Evolutionary conservation across 2,113 vertebrate genomes (phyloP).

Genomic region (Phoxinus phoxinus): DNA sequence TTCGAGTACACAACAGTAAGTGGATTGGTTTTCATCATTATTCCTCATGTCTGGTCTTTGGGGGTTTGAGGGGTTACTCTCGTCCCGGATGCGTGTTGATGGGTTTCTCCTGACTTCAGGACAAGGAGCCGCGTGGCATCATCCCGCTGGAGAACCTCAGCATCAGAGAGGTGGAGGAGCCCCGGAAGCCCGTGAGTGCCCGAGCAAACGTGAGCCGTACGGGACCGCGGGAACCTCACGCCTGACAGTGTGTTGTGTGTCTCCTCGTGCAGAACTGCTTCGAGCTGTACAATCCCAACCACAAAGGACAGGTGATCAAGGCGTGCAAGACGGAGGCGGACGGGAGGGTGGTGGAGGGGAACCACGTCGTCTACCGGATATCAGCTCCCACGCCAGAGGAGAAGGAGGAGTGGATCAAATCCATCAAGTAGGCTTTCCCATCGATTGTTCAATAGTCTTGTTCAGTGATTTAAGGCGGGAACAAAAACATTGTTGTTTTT

Average conservation of each 20-base stretch:
- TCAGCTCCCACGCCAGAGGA: slow-evolving; percentile 96
- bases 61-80: background rate
- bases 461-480: background rate
- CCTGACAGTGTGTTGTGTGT: background rate
- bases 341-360: slow-evolving; percentile 95
- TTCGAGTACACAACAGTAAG: slow-evolving; percentile 62
- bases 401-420: slow-evolving; percentile 99
- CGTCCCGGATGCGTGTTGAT: background rate
- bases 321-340: slow-evolving; percentile 98
- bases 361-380: slow-evolving; percentile 98
- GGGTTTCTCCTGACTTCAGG: slow-evolving; percentile 71
- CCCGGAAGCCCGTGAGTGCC: slow-evolving; percentile 90
- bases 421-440: slow-evolving; percentile 88
- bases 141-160: slow-evolving; percentile 98
- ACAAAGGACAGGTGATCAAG: slow-evolving; percentile 98
- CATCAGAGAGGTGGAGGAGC: slow-evolving; percentile 97
- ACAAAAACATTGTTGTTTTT: no score
- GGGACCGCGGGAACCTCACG: background rate
- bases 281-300: slow-evolving; percentile 95
- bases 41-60: no score
- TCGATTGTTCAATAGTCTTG: background rate
- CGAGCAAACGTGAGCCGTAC: background rate
- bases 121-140: slow-evolving; percentile 97
- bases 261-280: slow-evolving; percentile 88
- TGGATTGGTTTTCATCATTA: slow-evolving; percentile 13